phyloP scores from a whole-genome alignment of 1,140 invertebrate genomes.

The Apocrypta bakeri region DNA sequence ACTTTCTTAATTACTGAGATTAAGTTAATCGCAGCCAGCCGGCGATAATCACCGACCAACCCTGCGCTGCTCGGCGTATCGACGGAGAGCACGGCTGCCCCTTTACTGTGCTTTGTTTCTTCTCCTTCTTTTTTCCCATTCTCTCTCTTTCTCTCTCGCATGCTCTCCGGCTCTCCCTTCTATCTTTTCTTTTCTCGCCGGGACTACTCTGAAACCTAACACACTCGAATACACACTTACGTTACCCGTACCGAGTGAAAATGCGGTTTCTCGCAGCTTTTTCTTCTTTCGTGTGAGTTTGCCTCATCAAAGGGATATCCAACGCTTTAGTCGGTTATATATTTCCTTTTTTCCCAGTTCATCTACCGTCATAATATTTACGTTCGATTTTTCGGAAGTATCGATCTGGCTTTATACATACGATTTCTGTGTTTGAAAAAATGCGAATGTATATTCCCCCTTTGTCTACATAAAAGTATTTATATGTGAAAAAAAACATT shows the following conservation, averaged over 20 bases:
- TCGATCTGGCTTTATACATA: neutral
- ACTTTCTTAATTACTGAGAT: conserved; percentile 74
- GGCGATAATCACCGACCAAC: conserved; percentile 67
- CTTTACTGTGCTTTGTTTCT: conserved; percentile 36
- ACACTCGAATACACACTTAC: conserved; percentile 27
- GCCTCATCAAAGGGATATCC: neutral
- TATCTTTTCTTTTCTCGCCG: neutral
- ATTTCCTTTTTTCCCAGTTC: neutral
- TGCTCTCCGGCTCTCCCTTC: neutral
- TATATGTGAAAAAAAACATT: neutral
- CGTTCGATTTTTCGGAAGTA: neutral
- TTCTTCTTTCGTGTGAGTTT: neutral
- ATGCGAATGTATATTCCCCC: neutral
- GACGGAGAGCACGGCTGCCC: conserved; percentile 39
- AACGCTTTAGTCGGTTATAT: neutral
- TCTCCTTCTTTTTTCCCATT: conserved; percentile 1
- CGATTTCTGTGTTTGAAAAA: neutral
- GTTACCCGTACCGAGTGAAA: conserved; percentile 15
- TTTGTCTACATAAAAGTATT: neutral
- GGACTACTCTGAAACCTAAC: conserved; percentile 20
- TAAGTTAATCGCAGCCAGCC: conserved; percentile 70
- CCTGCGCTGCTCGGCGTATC: conserved; percentile 43
- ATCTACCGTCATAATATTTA: neutral
- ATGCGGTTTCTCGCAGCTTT: conserved; percentile 18
- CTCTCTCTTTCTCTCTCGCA: neutral